Conservation (phyloP, 1,140 invertebrate species). For the Zaprionus gabonicus region DNA sequence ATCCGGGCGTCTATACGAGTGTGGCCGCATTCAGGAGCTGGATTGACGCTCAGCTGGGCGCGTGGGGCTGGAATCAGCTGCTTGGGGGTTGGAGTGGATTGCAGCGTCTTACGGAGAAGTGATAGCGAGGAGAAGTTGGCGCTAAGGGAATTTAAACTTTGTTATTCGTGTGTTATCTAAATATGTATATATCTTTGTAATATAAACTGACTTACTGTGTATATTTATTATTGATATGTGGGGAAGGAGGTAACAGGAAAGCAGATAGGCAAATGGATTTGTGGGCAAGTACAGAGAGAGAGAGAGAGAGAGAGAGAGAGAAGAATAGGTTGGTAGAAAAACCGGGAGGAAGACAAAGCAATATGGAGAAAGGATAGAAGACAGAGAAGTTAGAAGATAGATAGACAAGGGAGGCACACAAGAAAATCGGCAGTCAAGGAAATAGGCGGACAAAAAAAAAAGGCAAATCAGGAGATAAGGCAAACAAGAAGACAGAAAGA, state of each 20-base stretch:
- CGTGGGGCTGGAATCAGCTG: conserved; percentile 63
- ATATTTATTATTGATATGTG: not conserved
- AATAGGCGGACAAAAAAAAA: not conserved
- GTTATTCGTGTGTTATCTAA: conserved; percentile 2
- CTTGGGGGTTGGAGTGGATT: conserved; percentile 60
- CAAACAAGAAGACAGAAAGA: not conserved
- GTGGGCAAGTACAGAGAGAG: not conserved
- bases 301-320: not conserved
- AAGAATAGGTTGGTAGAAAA: not conserved
- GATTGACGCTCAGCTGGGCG: conserved; percentile 71
- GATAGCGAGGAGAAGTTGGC: not conserved
- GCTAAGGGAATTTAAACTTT: not conserved
- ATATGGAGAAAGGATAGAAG: not conserved
- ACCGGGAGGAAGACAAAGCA: not conserved
- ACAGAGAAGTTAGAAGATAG: not conserved
- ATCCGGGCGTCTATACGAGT: conserved; percentile 85
- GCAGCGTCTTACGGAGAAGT: conserved; percentile 23
- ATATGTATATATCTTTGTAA: not conserved
- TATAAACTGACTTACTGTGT: not conserved
- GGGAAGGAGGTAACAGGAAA: too few relatives aligned
- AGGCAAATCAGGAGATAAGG: not conserved
- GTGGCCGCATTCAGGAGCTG: conserved; percentile 71
- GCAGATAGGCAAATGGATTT: not conserved
- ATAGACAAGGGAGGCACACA: too few relatives aligned
- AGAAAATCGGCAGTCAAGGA: too few relatives aligned